Conservation (phyloP, 2,797 vertebrate species). For the Coregonus suidteri region DNA sequence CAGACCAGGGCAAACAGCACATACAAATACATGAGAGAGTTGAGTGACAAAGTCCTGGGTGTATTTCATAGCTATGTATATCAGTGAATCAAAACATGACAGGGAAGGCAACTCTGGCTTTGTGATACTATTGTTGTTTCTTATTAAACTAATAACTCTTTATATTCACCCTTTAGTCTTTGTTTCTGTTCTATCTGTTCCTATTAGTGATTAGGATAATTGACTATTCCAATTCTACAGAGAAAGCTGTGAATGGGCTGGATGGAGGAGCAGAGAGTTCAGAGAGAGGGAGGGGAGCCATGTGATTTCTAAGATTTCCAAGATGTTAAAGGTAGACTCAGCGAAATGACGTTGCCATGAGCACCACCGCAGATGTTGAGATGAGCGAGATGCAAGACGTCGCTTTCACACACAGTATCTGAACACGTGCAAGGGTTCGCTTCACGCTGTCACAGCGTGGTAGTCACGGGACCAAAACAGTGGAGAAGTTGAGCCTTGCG, state of each 20-base stretch:
- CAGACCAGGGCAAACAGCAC: constrained; percentile 72
- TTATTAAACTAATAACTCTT: constrained; percentile 97
- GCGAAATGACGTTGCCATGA: no score
- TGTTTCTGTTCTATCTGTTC: constrained; percentile 17
- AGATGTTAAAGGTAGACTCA: no score
- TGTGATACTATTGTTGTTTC: constrained; percentile 79
- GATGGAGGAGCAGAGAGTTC: constrained; percentile 36
- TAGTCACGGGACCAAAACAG: no score
- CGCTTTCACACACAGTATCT: no score
- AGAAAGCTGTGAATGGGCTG: constrained; percentile 29
- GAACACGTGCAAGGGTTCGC: no score
- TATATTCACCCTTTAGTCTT: constrained; percentile 19
- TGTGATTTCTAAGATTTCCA: background rate
- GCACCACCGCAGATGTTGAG: no score
- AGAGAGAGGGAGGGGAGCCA: background rate
- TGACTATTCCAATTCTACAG: constrained; percentile 35
- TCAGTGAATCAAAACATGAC: constrained; percentile 79
- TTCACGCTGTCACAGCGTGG: no score
- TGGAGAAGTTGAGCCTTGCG: no score
- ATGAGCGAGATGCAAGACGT: no score
- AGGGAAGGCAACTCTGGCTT: constrained; percentile 54
- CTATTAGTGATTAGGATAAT: constrained; percentile 73
- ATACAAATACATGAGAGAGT: constrained; percentile 65
- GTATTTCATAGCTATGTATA: constrained; percentile 75
- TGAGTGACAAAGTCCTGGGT: constrained; percentile 55